These are phyloP conservation scores for Ancistrus triradiatus DNA, from an alignment of 2,113 vertebrate species.

Conservation along the genomic window DNA sequence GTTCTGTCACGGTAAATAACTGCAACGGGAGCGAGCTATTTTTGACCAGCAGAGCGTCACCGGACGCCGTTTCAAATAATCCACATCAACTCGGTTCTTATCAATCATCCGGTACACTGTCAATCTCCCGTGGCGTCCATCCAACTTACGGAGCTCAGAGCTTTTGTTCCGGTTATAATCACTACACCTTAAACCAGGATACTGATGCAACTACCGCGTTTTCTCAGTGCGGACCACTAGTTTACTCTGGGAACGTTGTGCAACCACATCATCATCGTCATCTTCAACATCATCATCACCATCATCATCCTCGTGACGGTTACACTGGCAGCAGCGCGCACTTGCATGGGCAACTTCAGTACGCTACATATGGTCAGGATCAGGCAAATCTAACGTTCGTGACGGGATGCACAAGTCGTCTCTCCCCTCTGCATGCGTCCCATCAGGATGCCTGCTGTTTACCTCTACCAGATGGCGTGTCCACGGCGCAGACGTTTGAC, in stretches of 20 bases:
- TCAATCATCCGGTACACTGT: constrained; percentile 75
- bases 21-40: constrained; percentile 88
- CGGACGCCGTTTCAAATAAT: constrained; percentile 73
- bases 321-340: constrained; percentile 78
- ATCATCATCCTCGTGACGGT: constrained; percentile 69
- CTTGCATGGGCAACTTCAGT: constrained; percentile 78
- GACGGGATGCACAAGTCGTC: constrained; percentile 76
- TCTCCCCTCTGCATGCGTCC: constrained; percentile 82
- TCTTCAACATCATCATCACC: constrained; percentile 79
- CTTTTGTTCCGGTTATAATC: constrained; percentile 82
- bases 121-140: constrained; percentile 81
- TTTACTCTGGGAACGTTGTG: constrained; percentile 85
- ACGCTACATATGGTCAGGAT: constrained; percentile 81
- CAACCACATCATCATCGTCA: constrained; percentile 62
- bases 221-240: constrained; percentile 79
- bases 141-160: constrained; percentile 81
- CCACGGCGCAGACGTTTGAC: constrained; percentile 91
- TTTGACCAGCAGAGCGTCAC: constrained; percentile 79
- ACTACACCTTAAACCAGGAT: constrained; percentile 87
- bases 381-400: constrained; percentile 74
- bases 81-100: constrained; percentile 78
- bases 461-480: constrained; percentile 80
- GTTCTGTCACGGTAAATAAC: constrained; percentile 83
- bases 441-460: constrained; percentile 84
- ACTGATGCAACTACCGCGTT: constrained; percentile 80